Base-by-base conservation (phyloP, 2,797 vertebrate species). In the Chanos chanos region DNA sequence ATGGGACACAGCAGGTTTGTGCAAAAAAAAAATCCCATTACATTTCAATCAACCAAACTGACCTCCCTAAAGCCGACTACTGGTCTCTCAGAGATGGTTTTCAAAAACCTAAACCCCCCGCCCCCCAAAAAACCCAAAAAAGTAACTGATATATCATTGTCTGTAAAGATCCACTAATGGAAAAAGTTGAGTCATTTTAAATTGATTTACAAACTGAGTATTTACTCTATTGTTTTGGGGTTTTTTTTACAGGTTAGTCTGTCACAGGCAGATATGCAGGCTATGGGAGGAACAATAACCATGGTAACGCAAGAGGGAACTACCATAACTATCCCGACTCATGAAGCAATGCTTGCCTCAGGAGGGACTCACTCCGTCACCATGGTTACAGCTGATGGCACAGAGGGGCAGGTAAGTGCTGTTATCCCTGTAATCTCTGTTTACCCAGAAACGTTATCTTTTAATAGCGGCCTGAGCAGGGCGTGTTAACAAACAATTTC, bases 301-400 rank as follows among this genome's bases (percentile, higher is more conserved):
- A 99, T 99, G 96, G 96, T 99, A 64, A 98, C 96, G 12, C 95
- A 98, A 62, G 96, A 99, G 77, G 96, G 96, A 80, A 99, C 95
- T 1, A 98, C 96, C 63, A 98, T 99, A 81, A 97, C 96, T 2
- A 96, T 98, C 69, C 96, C 96, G 27, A 87, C 96, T 15, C 95
- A 98, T 0, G 95, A 99, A 1, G 91, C 91, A 0, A 89, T 93
- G 78, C 91, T 98, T 79, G 86, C 94, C 27, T 86, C 92, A 1
- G 92, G 92, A 28, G 93, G 92, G 36, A 78, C 91, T 15, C 94
- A 97, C 70, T 91, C 94, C 0, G 94, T 98, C 65, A 94, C 95
- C 7, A 98, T 98, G 96, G 95, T 98, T 51, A 94, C 96, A 8
- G 87, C 94, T 0, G 95, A 98, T 55, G 93, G 93, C 66, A 88